These are phyloP conservation scores for Halesus radiatus DNA, from an alignment of 1,140 invertebrate species.

Conservation along the genomic window DNA sequence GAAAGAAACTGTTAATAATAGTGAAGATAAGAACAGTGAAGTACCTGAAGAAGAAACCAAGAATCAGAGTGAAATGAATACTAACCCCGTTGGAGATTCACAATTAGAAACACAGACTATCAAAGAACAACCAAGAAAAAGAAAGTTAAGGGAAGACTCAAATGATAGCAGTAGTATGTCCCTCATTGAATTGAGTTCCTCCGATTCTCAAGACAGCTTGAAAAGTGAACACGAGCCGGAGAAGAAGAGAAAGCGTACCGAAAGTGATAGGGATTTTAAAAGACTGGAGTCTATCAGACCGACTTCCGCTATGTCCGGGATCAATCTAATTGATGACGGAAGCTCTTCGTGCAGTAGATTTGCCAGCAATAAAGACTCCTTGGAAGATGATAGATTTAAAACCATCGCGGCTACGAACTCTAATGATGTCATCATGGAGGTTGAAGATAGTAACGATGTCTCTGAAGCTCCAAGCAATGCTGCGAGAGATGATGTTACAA, in stretches of 20 bases:
- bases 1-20: not conserved
- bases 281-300: constrained; percentile 16
- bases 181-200: constrained; percentile 39
- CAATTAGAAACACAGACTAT: constrained; percentile 1
- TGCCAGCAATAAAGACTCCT: not conserved
- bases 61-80: too few species aligned
- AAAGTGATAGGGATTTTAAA: not conserved
- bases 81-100: not conserved
- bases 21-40: not conserved
- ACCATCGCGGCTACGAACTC: not conserved
- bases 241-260: not conserved
- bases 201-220: constrained; percentile 36
- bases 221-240: not conserved
- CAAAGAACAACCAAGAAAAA: constrained; percentile 9
- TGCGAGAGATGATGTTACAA: not conserved
- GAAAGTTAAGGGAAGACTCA: not conserved
- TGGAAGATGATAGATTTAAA: not conserved
- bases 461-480: not conserved
- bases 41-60: not conserved
- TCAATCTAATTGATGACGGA: constrained; percentile 33
- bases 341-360: not conserved
- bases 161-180: constrained; percentile 35
- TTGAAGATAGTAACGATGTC: constrained; percentile 35
- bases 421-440: constrained; percentile 13
- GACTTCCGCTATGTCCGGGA: constrained; percentile 40